Evolutionary conservation across 2,888 invertebrate genomes (phyloP).

Genomic region (Sinelater perroti): DNA sequence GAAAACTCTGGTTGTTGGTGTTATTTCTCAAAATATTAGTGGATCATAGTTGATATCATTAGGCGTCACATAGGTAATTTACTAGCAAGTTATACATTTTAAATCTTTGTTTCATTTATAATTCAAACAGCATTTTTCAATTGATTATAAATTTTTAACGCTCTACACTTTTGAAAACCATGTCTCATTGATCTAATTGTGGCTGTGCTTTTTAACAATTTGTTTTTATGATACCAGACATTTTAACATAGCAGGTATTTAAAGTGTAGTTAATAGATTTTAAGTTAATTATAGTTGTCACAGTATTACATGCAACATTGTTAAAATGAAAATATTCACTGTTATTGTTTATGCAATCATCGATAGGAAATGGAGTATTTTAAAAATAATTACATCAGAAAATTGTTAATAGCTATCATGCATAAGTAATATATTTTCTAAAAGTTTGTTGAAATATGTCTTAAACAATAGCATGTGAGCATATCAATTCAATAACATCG

Average conservation of each 20-base stretch:
- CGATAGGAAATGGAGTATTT: no score
- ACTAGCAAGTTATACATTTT: neutral
- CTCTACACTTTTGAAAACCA: neutral
- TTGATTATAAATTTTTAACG: neutral
- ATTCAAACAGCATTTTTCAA: neutral
- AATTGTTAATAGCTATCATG: no score
- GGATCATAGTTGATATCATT: slow-evolving; percentile 23
- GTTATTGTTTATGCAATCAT: no score
- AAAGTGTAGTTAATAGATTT: neutral
- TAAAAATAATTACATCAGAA: no score
- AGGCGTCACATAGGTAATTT: slow-evolving; percentile 27
- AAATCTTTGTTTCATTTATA: neutral
- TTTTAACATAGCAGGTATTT: neutral
- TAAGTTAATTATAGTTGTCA: slow-evolving; percentile 2
- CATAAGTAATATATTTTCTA: no score
- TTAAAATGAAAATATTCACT: neutral
- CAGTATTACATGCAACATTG: slow-evolving; percentile 13
- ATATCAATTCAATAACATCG: no score
- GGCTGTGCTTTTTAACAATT: slow-evolving; percentile 9
- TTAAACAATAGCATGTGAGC: no score
- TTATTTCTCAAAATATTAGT: slow-evolving; percentile 31
- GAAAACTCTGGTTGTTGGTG: slow-evolving; percentile 32
- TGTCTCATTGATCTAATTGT: neutral
- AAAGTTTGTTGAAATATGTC: no score
- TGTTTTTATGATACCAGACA: neutral